phyloP scores from a whole-genome alignment of 2,888 invertebrate genomes.

The Napeogenes inachia region DNA sequence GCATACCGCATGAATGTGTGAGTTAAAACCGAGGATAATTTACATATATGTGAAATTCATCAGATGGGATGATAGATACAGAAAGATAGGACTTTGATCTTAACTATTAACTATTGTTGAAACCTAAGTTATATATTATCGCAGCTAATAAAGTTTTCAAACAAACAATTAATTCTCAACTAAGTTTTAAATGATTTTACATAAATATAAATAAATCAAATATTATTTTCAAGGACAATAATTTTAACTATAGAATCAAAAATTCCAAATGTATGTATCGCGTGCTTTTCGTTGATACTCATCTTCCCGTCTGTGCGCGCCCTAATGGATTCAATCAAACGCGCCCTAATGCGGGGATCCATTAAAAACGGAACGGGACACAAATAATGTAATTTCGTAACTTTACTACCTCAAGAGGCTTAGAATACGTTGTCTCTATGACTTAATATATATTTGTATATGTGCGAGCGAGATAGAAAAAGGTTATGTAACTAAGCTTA shows the following conservation, averaged over 20 bases:
- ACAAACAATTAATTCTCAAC: no score
- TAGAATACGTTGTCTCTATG: conserved; percentile 12
- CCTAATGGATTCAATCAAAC: conserved; percentile 65
- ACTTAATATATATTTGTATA: conserved; percentile 19
- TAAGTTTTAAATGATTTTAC: no score
- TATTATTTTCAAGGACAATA: background rate
- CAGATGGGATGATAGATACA: conserved; percentile 6
- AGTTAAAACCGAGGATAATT: conserved; percentile 19
- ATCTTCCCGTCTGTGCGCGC: conserved; percentile 46
- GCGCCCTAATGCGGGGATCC: conserved; percentile 45
- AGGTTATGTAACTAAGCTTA: conserved; percentile 15
- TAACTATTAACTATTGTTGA: background rate
- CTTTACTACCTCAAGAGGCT: conserved; percentile 24
- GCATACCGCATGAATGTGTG: conserved; percentile 10
- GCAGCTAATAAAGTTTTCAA: no score
- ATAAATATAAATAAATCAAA: background rate
- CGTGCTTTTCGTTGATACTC: conserved; percentile 49
- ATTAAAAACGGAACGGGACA: conserved; percentile 41
- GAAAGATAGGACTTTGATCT: background rate
- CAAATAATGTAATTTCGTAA: conserved; percentile 28
- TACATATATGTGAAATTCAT: conserved; percentile 24
- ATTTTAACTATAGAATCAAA: conserved; percentile 2
- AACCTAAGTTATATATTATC: no score
- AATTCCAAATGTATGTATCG: conserved; percentile 49
- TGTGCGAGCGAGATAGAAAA: conserved; percentile 13